Percentiles rank a stretch among this genome's conserved stretches.
Conservation (phyloP, 2,797 vertebrate species). For the Poeciliopsis paucimaculata region DNA sequence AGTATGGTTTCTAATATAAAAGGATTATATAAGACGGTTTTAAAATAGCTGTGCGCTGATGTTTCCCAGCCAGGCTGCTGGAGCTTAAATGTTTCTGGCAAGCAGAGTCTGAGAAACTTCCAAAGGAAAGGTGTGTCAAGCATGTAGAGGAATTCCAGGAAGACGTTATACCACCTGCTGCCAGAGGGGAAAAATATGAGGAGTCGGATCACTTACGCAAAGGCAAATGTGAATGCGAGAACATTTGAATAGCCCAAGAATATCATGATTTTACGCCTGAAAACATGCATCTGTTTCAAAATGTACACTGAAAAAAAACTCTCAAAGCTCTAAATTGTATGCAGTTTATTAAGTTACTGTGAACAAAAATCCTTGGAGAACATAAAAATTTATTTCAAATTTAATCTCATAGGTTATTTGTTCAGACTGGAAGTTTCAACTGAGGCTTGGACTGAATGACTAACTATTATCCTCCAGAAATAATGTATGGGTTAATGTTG, state of each 20-base stretch:
- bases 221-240: background rate
- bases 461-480: background rate
- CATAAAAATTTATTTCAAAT: conserved; percentile 12
- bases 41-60: conserved; percentile 2
- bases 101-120: background rate
- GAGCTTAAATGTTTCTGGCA: conserved; percentile 6
- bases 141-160: background rate
- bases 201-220: background rate
- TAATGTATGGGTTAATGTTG: background rate
- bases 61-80: background rate
- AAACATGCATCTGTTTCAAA: background rate
- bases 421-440: background rate
- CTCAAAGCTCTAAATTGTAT: background rate
- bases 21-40: background rate
- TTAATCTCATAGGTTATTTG: conserved; percentile 1
- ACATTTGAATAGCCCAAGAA: background rate
- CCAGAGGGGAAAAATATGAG: background rate
- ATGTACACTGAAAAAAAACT: background rate
- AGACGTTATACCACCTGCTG: background rate
- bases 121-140: conserved; percentile 1
- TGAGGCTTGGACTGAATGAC: background rate
- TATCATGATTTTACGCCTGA: background rate
- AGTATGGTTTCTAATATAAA: background rate
- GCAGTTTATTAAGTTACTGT: background rate
- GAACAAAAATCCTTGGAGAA: background rate